phyloP scores from a whole-genome alignment of 1,140 invertebrate genomes.

The Zaprionus vittiger region DNA sequence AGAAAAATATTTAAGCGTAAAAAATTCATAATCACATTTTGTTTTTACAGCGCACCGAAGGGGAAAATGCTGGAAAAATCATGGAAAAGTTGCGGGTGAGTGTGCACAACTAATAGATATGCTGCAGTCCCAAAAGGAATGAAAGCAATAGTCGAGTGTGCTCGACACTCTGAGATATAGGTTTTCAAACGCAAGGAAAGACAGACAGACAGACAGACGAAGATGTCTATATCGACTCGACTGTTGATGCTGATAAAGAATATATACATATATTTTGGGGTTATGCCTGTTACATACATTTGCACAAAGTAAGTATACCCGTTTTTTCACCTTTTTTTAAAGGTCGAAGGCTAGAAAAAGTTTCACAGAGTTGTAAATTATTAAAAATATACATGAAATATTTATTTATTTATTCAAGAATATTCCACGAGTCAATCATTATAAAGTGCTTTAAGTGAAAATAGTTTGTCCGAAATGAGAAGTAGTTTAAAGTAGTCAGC shows the following conservation, averaged over 20 bases:
- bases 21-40: constrained; percentile 19
- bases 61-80: neutral
- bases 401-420: constrained; percentile 15
- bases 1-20: constrained; percentile 22
- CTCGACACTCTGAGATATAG: too few species aligned
- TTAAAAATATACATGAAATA: constrained; percentile 41
- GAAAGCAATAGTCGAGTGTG: too few species aligned
- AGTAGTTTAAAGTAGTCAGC: neutral
- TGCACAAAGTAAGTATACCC: too few species aligned
- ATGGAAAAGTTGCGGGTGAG: neutral
- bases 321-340: too few species aligned
- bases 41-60: neutral
- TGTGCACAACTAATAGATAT: constrained; percentile 1
- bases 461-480: constrained; percentile 10
- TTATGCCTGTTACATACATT: too few species aligned
- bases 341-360: too few species aligned
- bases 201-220: too few species aligned
- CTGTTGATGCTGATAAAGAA: too few species aligned
- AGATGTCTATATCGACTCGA: too few species aligned
- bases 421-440: constrained; percentile 31
- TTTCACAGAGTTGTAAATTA: neutral
- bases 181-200: too few species aligned
- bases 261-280: too few species aligned
- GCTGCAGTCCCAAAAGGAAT: too few species aligned
- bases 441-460: neutral